Conservation (phyloP, 2,888 invertebrate species). For the Drosophila merina region DNA sequence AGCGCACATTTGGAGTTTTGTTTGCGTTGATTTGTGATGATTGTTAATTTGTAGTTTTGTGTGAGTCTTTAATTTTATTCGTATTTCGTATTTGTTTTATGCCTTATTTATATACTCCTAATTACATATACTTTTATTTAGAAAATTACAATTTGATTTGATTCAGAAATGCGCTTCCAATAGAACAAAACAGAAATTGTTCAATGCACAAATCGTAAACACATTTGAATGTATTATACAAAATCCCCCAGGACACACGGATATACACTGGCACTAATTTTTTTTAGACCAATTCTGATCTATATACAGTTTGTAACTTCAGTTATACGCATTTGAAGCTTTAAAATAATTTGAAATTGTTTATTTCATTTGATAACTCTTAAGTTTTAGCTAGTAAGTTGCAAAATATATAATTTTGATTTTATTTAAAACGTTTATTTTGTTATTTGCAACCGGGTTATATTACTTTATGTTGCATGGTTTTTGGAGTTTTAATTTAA, state of each 20-base stretch:
- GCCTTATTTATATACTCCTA: slow-evolving; percentile 16
- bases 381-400: slow-evolving; percentile 54
- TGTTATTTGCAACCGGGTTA: not conserved
- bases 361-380: slow-evolving; percentile 36
- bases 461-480: slow-evolving; percentile 14
- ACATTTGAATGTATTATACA: slow-evolving; percentile 73
- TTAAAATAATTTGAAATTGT: slow-evolving; percentile 57
- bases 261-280: slow-evolving; percentile 48
- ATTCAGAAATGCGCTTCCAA: slow-evolving; percentile 42
- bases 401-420: slow-evolving; percentile 49
- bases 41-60: slow-evolving; percentile 56
- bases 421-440: slow-evolving; percentile 33
- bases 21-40: slow-evolving; percentile 67
- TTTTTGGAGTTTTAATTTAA: not conserved
- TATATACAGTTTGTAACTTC: slow-evolving; percentile 32
- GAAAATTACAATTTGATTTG: slow-evolving; percentile 15
- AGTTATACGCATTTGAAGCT: slow-evolving; percentile 60
- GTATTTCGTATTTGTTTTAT: slow-evolving; percentile 22
- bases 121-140: slow-evolving; percentile 18
- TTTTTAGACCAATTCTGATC: slow-evolving; percentile 23
- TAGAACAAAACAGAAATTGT: slow-evolving; percentile 45
- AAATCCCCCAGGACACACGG: slow-evolving; percentile 42
- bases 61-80: slow-evolving; percentile 35
- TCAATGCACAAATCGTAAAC: slow-evolving; percentile 61
- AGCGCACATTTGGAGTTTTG: slow-evolving; percentile 33